A percentile compares a stretch with the other conserved stretches of the same genome.
Conservation (phyloP, 2,797 vertebrate species). For the Nannoperca obscura region DNA sequence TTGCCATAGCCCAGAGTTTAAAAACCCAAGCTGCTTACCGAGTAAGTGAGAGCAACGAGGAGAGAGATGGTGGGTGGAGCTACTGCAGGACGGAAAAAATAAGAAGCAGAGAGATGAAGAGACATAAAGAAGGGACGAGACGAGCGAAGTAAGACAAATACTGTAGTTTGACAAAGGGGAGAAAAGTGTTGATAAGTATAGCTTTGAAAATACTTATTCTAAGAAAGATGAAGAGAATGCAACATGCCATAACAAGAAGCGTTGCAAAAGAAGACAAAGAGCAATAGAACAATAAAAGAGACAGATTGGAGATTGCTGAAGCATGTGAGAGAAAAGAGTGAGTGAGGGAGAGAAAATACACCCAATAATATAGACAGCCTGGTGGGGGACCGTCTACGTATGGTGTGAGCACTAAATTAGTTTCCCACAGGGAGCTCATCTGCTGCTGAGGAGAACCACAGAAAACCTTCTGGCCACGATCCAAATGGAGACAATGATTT, state of each 20-base stretch:
- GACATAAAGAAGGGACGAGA: conserved; percentile 26
- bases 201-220: conserved; percentile 42
- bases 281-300: conserved; percentile 32
- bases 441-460: conserved; percentile 48
- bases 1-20: conserved; percentile 78
- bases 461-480: conserved; percentile 52
- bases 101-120: conserved; percentile 33
- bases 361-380: conserved; percentile 53
- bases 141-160: conserved; percentile 37
- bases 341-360: conserved; percentile 37
- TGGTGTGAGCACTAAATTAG: conserved; percentile 59
- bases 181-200: conserved; percentile 28
- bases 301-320: conserved; percentile 44
- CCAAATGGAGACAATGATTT: conserved; percentile 57
- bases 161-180: conserved; percentile 40
- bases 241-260: conserved; percentile 35
- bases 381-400: conserved; percentile 46
- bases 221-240: conserved; percentile 34
- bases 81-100: conserved; percentile 24
- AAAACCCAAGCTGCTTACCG: conserved; percentile 81
- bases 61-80: conserved; percentile 53
- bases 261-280: conserved; percentile 26
- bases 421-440: conserved; percentile 71
- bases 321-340: conserved; percentile 39
- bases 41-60: conserved; percentile 63